A percentile compares a stretch with the other conserved stretches of the same genome.
phyloP scores from a whole-genome alignment of 37 sponge, comb jelly and placozoan species.

The Theonella swinhoei region DNA sequence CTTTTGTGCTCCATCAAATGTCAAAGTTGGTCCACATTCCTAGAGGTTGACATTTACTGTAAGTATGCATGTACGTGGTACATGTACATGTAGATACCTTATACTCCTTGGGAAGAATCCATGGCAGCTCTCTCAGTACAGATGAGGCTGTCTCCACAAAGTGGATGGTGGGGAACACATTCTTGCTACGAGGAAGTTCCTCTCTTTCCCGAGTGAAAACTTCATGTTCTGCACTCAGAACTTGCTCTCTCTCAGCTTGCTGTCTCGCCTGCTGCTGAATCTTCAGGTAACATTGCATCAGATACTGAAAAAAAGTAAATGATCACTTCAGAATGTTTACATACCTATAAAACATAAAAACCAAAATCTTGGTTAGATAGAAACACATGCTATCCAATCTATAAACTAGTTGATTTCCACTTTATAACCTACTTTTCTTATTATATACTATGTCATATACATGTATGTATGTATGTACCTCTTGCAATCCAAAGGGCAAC shows the following conservation, averaged over 20 bases:
- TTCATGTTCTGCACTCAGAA: neutral
- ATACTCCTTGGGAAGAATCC: conserved; percentile 70
- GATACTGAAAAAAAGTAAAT: conserved; percentile 13
- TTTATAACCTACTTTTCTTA: too few species aligned
- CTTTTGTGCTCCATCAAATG: conserved; percentile 39
- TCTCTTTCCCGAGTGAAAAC: too few species aligned
- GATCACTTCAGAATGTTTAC: neutral
- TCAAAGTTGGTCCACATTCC: conserved; percentile 16
- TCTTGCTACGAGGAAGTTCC: neutral
- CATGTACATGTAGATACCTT: conserved; percentile 42
- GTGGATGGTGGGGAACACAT: conserved; percentile 32
- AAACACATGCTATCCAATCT: neutral
- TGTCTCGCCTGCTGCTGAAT: conserved; percentile 29
- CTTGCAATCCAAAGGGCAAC: conserved; percentile 71
- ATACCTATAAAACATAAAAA: neutral
- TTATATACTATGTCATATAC: too few species aligned
- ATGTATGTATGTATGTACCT: too few species aligned
- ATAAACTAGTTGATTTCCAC: neutral
- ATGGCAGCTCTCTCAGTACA: conserved; percentile 81
- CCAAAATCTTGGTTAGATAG: neutral
- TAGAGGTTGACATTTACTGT: neutral
- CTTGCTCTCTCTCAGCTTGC: neutral
- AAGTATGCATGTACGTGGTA: neutral
- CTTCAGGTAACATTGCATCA: conserved; percentile 56
- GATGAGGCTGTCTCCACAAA: conserved; percentile 84